Evolutionary conservation across 2,888 invertebrate genomes (phyloP).

Genomic region (Odontothrips loti): DNA sequence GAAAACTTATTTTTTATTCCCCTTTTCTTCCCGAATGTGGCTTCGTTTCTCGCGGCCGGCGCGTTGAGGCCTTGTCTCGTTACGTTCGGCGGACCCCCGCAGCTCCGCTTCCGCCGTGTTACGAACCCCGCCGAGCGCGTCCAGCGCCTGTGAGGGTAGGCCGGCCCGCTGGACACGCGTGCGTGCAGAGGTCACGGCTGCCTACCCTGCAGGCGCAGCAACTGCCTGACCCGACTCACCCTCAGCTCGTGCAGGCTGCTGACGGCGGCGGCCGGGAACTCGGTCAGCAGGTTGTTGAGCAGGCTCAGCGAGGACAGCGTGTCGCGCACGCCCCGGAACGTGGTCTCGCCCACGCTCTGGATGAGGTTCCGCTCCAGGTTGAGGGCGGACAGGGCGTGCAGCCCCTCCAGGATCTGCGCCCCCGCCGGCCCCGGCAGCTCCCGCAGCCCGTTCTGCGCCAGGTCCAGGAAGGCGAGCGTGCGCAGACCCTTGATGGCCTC

Average conservation of each 20-base stretch:
- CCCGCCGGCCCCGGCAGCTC: slow-evolving; percentile 71
- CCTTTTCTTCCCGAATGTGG: not conserved
- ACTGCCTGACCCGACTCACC: slow-evolving; percentile 48
- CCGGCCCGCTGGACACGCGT: no score
- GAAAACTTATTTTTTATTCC: not conserved
- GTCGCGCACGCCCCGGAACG: slow-evolving; percentile 73
- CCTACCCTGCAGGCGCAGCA: no score
- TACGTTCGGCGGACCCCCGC: not conserved
- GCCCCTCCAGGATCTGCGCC: slow-evolving; percentile 65
- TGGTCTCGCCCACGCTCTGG: slow-evolving; percentile 67
- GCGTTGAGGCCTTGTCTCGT: no score
- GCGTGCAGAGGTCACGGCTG: no score
- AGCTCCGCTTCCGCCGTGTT: not conserved
- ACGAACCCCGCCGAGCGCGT: not conserved
- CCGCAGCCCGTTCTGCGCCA: slow-evolving; percentile 81
- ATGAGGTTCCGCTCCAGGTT: slow-evolving; percentile 86
- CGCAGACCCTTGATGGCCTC: slow-evolving; percentile 71
- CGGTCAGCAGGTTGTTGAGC: slow-evolving; percentile 80
- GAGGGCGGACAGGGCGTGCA: slow-evolving; percentile 77
- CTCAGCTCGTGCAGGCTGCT: slow-evolving; percentile 71
- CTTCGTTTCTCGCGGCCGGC: not conserved
- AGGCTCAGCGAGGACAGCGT: slow-evolving; percentile 84
- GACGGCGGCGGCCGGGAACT: slow-evolving; percentile 79
- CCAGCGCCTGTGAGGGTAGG: no score
- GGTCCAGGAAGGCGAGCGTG: slow-evolving; percentile 79